These are phyloP conservation scores for Porites australiensis DNA, from an alignment of 64 coral and sea anemone genomes.

Conservation along the genomic window DNA sequence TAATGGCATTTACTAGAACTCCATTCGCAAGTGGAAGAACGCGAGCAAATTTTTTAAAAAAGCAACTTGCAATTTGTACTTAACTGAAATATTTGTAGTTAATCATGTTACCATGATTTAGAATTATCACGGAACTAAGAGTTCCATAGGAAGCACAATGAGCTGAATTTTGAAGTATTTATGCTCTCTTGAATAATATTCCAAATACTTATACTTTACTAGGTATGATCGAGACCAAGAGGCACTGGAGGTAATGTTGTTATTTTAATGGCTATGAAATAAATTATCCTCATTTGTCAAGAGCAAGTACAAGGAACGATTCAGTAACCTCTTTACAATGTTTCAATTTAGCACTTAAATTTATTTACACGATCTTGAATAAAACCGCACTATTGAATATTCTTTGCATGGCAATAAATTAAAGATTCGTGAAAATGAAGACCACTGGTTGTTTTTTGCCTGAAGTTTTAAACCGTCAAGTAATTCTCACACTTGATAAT, in stretches of 20 bases:
- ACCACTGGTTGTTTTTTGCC: neutral
- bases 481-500: neutral
- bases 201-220: too few species aligned
- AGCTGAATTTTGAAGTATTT: conserved; percentile 2
- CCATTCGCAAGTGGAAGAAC: conserved; percentile 4
- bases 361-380: neutral
- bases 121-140: conserved; percentile 32
- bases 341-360: neutral
- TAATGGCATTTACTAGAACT: neutral
- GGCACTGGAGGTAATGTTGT: too few species aligned
- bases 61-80: neutral
- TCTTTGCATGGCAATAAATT: neutral
- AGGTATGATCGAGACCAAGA: too few species aligned
- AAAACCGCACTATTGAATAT: neutral
- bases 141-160: neutral
- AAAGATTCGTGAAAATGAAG: neutral
- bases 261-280: too few species aligned
- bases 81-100: conserved; percentile 47
- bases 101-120: conserved; percentile 1
- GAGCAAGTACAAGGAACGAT: too few species aligned
- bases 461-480: neutral
- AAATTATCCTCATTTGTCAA: too few species aligned
- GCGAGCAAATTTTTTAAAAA: neutral
- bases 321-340: neutral
- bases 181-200: neutral